A percentile compares a stretch with the other conserved stretches of the same genome.
phyloP scores from a whole-genome alignment of 2,888 invertebrate genomes.

The Chrysomela aeneicollis region DNA sequence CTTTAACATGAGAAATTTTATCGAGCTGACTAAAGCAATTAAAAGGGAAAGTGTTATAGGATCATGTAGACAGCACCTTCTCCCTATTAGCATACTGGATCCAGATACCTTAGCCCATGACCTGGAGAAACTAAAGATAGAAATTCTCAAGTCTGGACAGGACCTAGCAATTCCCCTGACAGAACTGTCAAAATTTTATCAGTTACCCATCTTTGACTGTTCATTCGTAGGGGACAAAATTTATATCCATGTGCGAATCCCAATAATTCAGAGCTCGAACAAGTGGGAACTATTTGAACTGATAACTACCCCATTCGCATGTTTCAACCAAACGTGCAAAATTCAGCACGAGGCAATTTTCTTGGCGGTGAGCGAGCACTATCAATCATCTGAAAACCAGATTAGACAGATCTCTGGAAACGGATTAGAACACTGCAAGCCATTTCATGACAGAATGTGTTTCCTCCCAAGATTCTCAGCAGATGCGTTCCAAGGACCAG shows the following conservation, averaged over 20 bases:
- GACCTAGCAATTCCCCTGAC: slow-evolving; percentile 28
- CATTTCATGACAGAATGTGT: slow-evolving; percentile 33
- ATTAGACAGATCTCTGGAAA: slow-evolving; percentile 34
- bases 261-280: slow-evolving; percentile 18
- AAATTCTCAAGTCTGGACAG: slow-evolving; percentile 1
- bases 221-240: slow-evolving; percentile 21
- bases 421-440: slow-evolving; percentile 32
- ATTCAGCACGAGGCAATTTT: slow-evolving; percentile 25
- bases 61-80: slow-evolving; percentile 31
- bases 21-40: background rate
- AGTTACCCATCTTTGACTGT: slow-evolving; percentile 37
- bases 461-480: slow-evolving; percentile 34
- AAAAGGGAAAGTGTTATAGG: background rate
- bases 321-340: slow-evolving; percentile 34
- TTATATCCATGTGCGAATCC: slow-evolving; percentile 23
- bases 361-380: slow-evolving; percentile 1
- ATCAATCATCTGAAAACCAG: background rate
- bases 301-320: slow-evolving; percentile 36
- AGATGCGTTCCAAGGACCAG: slow-evolving; percentile 28
- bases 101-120: slow-evolving; percentile 26
- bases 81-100: slow-evolving; percentile 27
- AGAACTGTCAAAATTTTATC: slow-evolving; percentile 27
- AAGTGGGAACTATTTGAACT: slow-evolving; percentile 33
- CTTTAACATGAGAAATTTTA: background rate
- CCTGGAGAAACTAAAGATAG: slow-evolving; percentile 10